Evolutionary conservation across 1,140 invertebrate genomes (phyloP), one percentile per base, ranked within the genome.

Genomic region (Drosophila obscura): DNA sequence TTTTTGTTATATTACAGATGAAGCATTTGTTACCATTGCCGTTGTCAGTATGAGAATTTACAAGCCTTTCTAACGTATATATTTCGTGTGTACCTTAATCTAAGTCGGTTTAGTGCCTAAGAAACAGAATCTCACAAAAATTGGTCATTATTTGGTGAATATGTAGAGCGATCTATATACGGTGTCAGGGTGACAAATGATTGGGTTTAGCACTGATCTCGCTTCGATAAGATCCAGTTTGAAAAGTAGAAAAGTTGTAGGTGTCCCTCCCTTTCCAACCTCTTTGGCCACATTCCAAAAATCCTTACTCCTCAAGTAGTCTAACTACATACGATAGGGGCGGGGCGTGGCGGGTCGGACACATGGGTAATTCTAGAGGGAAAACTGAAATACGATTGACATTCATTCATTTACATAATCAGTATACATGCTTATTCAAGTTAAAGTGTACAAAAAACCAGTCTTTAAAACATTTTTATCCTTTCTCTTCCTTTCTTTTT

Each of bases 401-500:
- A 74, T 80, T 53, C 41, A 57, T 76, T 73, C 45, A 71, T 68
- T 76, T 72, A 77, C 60, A 82, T 87, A 87, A 81, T 87, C 73
- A 75, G 81, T 87, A 76, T 81, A 81, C 59, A 77, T 77, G 77
- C 77, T 87, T 84, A 74, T 74, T 74, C 8, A 85, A 88, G 83
- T 83, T 88, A 88, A 88, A 88, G 83, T 89, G 68, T 88, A 88
- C 83, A 88, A 89, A 87, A 88, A 88, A 83, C 83, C 83, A 88
- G 83, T 88, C 83, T 88, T 88, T 80, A 88, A 88, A 88, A 88
- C 72, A 87, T 87, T 45, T 73, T 68, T 43, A 67, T 68, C 63
- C 48, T 22, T 67, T 67, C 24, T 19, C 28, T 51, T 28, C 22
- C 64, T 41, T 28, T 55, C 1, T 24, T 24, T 65, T 67, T 6